Conservation (phyloP, 2,113 vertebrate species). For the Gila orcuttii region DNA sequence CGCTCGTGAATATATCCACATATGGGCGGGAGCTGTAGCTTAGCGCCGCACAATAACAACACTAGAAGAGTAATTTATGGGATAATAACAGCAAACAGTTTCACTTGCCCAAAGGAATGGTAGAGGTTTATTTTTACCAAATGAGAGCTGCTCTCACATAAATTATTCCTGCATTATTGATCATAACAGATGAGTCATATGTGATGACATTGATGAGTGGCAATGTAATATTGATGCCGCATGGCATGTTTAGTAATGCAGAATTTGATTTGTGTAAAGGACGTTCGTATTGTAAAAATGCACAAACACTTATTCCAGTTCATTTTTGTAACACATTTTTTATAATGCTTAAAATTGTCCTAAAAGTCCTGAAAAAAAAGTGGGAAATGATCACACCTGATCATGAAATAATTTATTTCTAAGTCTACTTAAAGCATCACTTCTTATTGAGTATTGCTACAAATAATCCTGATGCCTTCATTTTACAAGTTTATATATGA, state of each 20-base stretch:
- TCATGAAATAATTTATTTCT: background rate
- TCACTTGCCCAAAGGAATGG: conserved; percentile 26
- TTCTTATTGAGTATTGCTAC: background rate
- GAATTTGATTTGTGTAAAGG: conserved; percentile 11
- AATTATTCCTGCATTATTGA: conserved; percentile 21
- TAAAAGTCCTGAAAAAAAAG: background rate
- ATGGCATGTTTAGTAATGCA: conserved; percentile 12
- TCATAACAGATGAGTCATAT: conserved; percentile 23
- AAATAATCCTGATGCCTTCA: background rate
- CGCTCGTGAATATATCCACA: conserved; percentile 46
- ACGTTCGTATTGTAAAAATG: background rate
- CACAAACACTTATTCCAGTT: background rate
- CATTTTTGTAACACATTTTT: background rate
- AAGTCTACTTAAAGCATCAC: background rate
- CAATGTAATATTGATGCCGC: background rate
- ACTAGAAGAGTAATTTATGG: conserved; percentile 46
- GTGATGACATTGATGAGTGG: conserved; percentile 25
- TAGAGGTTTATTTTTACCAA: conserved; percentile 32
- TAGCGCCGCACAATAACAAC: conserved; percentile 22
- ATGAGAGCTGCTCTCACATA: conserved; percentile 14
- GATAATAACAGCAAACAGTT: conserved; percentile 36
- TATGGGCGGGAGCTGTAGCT: conserved; percentile 32
- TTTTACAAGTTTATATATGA: background rate
- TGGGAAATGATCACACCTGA: background rate
- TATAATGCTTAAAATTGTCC: background rate